A percentile compares a stretch with the other conserved stretches of the same genome.
These are phyloP conservation scores for Ectropis crepuscularia DNA, from an alignment of 2,888 invertebrate genomes.

Conservation along the genomic window DNA sequence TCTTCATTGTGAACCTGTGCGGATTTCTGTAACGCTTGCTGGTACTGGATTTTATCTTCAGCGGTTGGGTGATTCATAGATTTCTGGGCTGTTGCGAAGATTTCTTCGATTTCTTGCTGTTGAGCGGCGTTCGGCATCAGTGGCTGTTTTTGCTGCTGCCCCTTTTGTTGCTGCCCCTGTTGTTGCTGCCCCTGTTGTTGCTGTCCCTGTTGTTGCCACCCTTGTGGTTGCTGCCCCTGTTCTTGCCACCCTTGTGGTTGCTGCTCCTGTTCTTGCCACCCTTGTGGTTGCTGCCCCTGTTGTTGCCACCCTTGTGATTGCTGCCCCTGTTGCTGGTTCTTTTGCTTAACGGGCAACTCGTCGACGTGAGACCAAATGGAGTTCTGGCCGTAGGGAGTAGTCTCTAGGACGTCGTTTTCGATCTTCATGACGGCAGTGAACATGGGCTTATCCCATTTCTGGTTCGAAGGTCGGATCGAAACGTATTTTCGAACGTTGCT, in stretches of 20 bases:
- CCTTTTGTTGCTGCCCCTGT: constrained; percentile 45
- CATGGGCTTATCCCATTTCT: constrained; percentile 50
- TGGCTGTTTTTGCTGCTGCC: constrained; percentile 26
- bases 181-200: constrained; percentile 20
- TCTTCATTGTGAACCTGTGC: constrained; percentile 52
- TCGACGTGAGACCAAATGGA: constrained; percentile 57
- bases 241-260: neutral
- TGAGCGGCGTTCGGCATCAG: constrained; percentile 20
- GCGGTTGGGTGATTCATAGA: constrained; percentile 61
- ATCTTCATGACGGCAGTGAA: constrained; percentile 46
- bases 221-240: constrained; percentile 10
- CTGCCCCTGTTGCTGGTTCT: constrained; percentile 44
- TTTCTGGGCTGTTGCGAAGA: constrained; percentile 65
- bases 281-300: constrained; percentile 10
- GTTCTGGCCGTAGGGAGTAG: constrained; percentile 47
- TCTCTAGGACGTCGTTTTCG: constrained; percentile 39
- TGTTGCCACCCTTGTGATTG: neutral
- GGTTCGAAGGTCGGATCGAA: constrained; percentile 17
- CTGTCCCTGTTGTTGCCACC: constrained; percentile 39
- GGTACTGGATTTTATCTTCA: constrained; percentile 62
- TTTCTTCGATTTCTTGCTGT: constrained; percentile 60
- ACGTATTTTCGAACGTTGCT: constrained; percentile 31
- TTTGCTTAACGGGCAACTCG: constrained; percentile 51
- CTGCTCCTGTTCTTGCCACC: constrained; percentile 44
- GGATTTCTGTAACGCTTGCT: constrained; percentile 53